Base-by-base conservation (phyloP, 2,113 vertebrate species). In the Actinemys pallida region DNA sequence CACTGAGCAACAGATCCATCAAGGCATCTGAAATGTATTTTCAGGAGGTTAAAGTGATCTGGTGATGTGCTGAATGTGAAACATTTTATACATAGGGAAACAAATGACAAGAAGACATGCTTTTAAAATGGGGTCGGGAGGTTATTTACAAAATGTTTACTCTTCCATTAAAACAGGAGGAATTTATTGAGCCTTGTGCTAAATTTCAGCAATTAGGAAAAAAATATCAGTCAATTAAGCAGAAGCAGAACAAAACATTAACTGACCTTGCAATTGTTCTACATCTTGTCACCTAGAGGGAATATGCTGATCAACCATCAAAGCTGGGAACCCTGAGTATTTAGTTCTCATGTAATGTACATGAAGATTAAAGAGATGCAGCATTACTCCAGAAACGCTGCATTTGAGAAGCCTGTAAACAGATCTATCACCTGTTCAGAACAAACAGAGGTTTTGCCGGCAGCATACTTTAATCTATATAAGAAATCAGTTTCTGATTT, bases 21-120 rank as follows among this genome's bases (percentile, higher is more conserved):
- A 94, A 65, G 6, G 57, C 4, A 87, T 81, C 53, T 86, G 94
- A 97, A 97, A 96, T 92, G 35, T 79, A 88, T 96, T 97, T 95
- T 92, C 88, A 92, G 94, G 50, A 93, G 84, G 47, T 84, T 94
- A 84, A 90, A 93, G 20, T 91, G 10, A 93, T 93, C 80, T 92
- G 86, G 79, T 62, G n/a, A 81, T 90, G 81, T 8, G 8, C 83
- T 95, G 81, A 82, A 87, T 95, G 81, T 88, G 86, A 94, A 94
- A 12, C 35, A 56, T 10, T 93, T 95, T 88, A 83, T 89, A 57
- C 35, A 93, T 83, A 24, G 47, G 81, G 45, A 95, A 97, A 52
- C 35, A 1, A 0, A 95, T 54, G 35, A 90, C 72, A 95, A 95
- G 45, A 92, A 93, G 19, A 80, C 42, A 91, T 78, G 29, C 89